Conservation (phyloP, 1,140 invertebrate species). For the Hestina assimilis region DNA sequence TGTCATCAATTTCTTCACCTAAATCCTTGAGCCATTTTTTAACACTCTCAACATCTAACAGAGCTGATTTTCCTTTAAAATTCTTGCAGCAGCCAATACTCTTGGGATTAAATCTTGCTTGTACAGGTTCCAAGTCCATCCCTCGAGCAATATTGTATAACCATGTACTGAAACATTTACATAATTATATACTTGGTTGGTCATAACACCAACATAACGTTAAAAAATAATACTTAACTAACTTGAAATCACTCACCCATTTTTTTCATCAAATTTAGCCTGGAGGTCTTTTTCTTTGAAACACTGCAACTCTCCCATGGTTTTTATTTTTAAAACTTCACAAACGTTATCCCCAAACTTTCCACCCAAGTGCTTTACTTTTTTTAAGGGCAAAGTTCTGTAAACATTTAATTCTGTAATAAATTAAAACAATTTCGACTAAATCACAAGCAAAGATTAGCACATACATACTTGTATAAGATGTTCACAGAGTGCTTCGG, state of each 20-base stretch:
- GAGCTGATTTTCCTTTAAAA: conserved; percentile 90
- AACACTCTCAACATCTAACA: conserved; percentile 85
- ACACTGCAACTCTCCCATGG: conserved; percentile 87
- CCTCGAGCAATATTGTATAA: conserved; percentile 92
- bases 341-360: conserved; percentile 90
- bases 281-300: conserved; percentile 85
- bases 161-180: conserved; percentile 82
- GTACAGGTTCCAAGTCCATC: conserved; percentile 92
- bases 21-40: conserved; percentile 90
- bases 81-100: conserved; percentile 98
- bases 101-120: conserved; percentile 89
- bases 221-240: not conserved
- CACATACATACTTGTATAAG: conserved; percentile 51
- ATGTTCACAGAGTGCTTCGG: conserved; percentile 78
- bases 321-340: conserved; percentile 85
- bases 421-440: not conserved
- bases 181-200: not conserved
- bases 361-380: conserved; percentile 91
- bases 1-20: conserved; percentile 89
- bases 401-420: conserved; percentile 19
- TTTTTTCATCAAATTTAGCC: conserved; percentile 89
- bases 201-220: too few species aligned
- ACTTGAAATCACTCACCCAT: conserved; percentile 79
- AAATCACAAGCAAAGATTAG: not conserved
- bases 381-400: conserved; percentile 85